Conservation (phyloP, 2,888 invertebrate genomes). For the Blera fallax region DNA sequence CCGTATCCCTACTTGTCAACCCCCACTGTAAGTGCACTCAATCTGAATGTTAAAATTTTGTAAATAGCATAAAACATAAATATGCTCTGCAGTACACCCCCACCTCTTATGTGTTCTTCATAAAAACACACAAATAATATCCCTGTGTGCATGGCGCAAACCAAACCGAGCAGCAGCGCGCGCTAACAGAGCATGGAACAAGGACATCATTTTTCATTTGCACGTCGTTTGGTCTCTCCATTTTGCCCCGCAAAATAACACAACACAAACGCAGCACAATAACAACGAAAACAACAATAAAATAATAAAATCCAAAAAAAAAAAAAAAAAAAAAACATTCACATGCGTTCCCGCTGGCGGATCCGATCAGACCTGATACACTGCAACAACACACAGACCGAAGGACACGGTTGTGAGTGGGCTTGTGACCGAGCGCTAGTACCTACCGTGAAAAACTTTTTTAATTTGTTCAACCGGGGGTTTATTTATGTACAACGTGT, state of each 20-base stretch:
- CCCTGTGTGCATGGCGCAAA: slow-evolving; percentile 3
- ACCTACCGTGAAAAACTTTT: slow-evolving; percentile 12
- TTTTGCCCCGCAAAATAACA: slow-evolving; percentile 34
- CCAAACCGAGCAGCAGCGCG: slow-evolving; percentile 24
- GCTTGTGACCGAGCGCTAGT: neutral
- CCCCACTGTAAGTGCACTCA: slow-evolving; percentile 9
- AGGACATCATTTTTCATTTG: slow-evolving; percentile 59
- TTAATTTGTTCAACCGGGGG: slow-evolving; percentile 28
- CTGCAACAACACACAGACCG: too few relatives aligned
- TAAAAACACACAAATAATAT: neutral
- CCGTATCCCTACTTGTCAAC: neutral
- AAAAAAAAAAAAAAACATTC: neutral
- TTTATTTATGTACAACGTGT: slow-evolving; percentile 31
- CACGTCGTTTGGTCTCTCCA: slow-evolving; percentile 29
- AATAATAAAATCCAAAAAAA: neutral
- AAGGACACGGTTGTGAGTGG: neutral
- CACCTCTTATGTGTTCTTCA: neutral
- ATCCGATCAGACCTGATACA: slow-evolving; percentile 13
- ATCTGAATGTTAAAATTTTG: slow-evolving; percentile 16
- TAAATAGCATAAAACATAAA: slow-evolving; percentile 21
- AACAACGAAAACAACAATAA: neutral
- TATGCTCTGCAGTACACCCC: neutral
- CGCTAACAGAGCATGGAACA: slow-evolving; percentile 25
- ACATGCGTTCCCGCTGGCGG: slow-evolving; percentile 25
- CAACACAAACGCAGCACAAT: neutral